Evolutionary conservation across 2,113 vertebrate species (phyloP), one percentile per base, ranked within the genome.

Genomic region (Lanius collurio): DNA sequence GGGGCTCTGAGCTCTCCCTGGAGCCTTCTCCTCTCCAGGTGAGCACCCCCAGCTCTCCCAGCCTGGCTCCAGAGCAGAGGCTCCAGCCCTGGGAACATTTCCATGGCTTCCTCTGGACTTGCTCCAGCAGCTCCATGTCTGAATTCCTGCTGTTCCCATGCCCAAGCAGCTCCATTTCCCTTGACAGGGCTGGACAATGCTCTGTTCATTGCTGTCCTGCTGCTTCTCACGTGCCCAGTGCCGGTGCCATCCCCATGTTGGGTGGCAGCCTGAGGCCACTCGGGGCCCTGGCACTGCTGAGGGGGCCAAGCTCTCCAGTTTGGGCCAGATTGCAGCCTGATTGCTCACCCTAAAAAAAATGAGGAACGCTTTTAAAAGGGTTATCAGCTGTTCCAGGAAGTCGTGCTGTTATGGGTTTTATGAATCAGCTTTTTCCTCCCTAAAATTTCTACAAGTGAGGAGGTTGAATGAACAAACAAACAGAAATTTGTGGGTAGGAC

Each of bases 101-200:
- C 84, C 3, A 0, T 0, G 22, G 13, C 0, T 1, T 84, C 19
- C 59, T 56, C 60, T 55, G 47, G 64, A 4, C 23, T 5, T 2
- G 5, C 20, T 63, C 22, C 56, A 60, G 31, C 56, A 79, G 56
- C n/a, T 79, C 65, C 57, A 49, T 2, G 7, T 21, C 11, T 71
- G 57, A 64, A 30, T 57, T 73, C 26, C 44, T 41, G 60, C 50
- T 42, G 0, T 42, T 59, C 33, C 76, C 1, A 0, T 2, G 2
- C 28, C 46, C 42, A 21, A 67, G 42, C 55, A 52, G 67, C 67
- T 44, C 37, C 26, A 0, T 59, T 35, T 41, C 57, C 59, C 59
- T 33, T 19, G n/a, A 60, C 67, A 71, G 33, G 33, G 78, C 71
- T 82, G 75, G 50, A 3, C 75, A 35, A 2, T 13, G 46, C 64